These are phyloP conservation scores for Strix uralensis DNA, from an alignment of 2,113 vertebrate species.

Conservation along the genomic window DNA sequence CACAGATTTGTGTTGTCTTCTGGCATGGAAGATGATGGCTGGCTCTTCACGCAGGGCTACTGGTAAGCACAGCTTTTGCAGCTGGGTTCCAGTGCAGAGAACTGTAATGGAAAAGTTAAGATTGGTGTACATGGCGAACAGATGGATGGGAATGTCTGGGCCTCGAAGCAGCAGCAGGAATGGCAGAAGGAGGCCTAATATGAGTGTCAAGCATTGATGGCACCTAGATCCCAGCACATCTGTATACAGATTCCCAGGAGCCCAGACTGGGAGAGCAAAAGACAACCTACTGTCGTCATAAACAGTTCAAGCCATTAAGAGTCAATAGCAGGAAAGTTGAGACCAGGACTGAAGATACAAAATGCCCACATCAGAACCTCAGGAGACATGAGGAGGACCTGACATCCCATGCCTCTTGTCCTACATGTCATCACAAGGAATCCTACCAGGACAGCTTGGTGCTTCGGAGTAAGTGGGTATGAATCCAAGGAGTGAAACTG, in stretches of 20 bases:
- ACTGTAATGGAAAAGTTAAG: neutral
- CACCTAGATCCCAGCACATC: neutral
- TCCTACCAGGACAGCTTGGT: neutral
- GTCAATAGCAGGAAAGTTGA: neutral
- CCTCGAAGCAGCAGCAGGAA: neutral
- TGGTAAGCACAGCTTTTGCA: neutral
- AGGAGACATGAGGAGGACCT: neutral
- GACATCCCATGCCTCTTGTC: neutral
- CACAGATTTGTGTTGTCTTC: neutral
- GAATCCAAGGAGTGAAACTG: neutral
- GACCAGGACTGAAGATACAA: neutral
- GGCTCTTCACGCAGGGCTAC: neutral
- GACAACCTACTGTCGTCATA: neutral
- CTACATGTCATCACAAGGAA: neutral
- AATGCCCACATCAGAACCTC: neutral
- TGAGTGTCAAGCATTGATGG: neutral
- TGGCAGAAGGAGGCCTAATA: neutral
- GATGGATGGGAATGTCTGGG: neutral
- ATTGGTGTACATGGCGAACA: rapidly evolving
- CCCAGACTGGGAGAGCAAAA: neutral
- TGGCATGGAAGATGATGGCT: neutral
- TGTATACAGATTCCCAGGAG: neutral
- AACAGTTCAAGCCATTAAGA: neutral
- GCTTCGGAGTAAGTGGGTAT: neutral
- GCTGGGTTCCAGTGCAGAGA: neutral